Conservation (phyloP, 2,888 invertebrate genomes). For the Dromius quadrimaculatus region DNA sequence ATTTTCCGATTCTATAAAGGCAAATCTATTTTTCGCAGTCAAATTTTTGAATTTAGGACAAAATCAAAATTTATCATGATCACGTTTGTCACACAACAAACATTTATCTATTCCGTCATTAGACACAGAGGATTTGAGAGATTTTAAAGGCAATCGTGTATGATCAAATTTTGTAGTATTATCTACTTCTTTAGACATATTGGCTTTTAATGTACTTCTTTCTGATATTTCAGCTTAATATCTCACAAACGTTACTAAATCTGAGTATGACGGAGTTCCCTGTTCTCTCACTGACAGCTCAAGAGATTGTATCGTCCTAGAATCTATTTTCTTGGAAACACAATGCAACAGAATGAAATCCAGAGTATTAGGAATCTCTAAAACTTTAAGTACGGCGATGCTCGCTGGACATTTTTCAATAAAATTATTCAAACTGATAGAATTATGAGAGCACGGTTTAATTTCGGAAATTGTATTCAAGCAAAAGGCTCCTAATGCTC, state of each 20-base stretch:
- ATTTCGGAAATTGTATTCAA: not conserved
- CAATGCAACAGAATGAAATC: not conserved
- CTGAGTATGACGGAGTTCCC: not conserved
- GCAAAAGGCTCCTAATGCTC: not conserved
- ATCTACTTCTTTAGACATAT: no score
- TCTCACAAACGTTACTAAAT: no score
- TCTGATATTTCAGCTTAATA: not conserved
- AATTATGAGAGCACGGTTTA: not conserved
- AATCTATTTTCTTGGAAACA: not conserved
- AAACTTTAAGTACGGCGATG: not conserved
- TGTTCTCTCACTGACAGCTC: not conserved
- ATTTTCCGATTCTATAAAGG: not conserved
- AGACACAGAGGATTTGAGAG: not conserved
- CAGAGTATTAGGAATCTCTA: not conserved
- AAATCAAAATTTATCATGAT: no score
- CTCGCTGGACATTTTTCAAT: not conserved
- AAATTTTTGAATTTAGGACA: slow-evolving; percentile 8
- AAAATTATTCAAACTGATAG: not conserved
- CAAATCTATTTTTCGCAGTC: not conserved
- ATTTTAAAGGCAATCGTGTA: not conserved
- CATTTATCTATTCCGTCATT: no score
- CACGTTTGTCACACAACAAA: no score
- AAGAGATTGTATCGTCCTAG: not conserved
- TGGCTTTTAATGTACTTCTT: not conserved
- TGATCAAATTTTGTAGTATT: not conserved